Base-by-base conservation (phyloP, 2,888 invertebrate species). In the Iphiclides podalirius region DNA sequence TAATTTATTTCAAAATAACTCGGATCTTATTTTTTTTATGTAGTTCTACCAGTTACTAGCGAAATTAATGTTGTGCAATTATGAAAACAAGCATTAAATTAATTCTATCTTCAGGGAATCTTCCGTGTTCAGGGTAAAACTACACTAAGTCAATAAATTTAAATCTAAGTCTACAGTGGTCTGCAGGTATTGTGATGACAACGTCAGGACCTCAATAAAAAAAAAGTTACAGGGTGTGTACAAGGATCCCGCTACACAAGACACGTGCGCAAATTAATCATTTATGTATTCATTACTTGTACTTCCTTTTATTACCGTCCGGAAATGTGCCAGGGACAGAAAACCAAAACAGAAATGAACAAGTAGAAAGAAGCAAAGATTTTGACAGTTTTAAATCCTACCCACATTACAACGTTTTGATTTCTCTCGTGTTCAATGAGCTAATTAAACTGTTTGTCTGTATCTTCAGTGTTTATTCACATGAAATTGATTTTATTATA, bases 201-300 rank as follows among this genome's bases (percentile, higher is more conserved):
- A 80, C 79, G 64, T 65, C 58, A 67, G 78, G 75, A 74, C 70
- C 54, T 56, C 55, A 55, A 66, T 33, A 39, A 39, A 51, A 46
- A 41, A 42, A 23, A 42, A 33, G 43, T 49, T 39, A 43, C 43
- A 16, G 34, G 38, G 33, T 45, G 76, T 76, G 75, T 72, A 35
- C 31, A 66, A 68, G 73, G 78, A 69, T 79, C 79, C 75, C 66
- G 72, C 81, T 82, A 82, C 72, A 78, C 79, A 81, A 79, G 79
- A 79, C 81, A 79, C 81, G 83, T 82, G 83, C 82, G 72, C 72
- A 73, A 64, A 71, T 69, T 73, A 73, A 81, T 73, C 77, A 80
- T 78, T 74, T 79, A 65, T 81, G 67, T 78, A 82, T 78, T 80
- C 70, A 80, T 82, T 83, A 83, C 83, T 83, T 83, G 83, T 83